phyloP scores from a whole-genome alignment of 2,113 vertebrate genomes.

The Thunnus maccoyii region DNA sequence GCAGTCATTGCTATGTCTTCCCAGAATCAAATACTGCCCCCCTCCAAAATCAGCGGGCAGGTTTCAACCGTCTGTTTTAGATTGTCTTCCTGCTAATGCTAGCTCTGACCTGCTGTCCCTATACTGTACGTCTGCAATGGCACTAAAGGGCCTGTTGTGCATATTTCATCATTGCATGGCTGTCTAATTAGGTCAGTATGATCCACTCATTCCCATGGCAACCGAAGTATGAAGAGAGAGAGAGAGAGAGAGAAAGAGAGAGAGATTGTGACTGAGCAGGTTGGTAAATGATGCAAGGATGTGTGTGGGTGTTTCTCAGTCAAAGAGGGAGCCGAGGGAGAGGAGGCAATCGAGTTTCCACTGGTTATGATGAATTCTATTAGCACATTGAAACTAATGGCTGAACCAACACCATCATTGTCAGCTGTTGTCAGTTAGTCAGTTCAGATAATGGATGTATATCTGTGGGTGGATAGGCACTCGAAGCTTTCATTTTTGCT shows the following conservation, averaged over 20 bases:
- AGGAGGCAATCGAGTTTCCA: slow-evolving; percentile 41
- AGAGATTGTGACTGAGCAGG: slow-evolving; percentile 55
- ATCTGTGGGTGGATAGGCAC: slow-evolving; percentile 12
- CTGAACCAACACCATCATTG: slow-evolving; percentile 20
- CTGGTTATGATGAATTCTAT: slow-evolving; percentile 65
- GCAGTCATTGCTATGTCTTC: slow-evolving; percentile 22
- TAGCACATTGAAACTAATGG: slow-evolving; percentile 38
- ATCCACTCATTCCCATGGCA: slow-evolving; percentile 79
- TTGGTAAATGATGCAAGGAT: slow-evolving; percentile 61
- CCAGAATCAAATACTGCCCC: not conserved
- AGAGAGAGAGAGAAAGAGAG: slow-evolving; percentile 33
- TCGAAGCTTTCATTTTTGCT: not conserved
- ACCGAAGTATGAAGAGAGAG: slow-evolving; percentile 57
- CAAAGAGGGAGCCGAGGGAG: slow-evolving; percentile 14
- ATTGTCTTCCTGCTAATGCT: slow-evolving; percentile 46
- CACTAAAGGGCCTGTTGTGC: slow-evolving; percentile 69
- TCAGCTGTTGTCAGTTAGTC: slow-evolving; percentile 41
- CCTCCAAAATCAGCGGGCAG: slow-evolving; percentile 26
- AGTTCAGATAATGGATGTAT: slow-evolving; percentile 40
- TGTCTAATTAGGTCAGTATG: slow-evolving; percentile 83
- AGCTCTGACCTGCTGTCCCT: slow-evolving; percentile 59
- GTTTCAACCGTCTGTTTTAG: slow-evolving; percentile 39
- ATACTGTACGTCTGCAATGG: slow-evolving; percentile 33
- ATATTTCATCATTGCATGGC: slow-evolving; percentile 78
- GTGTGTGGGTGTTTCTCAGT: slow-evolving; percentile 58